Conservation (phyloP, 53 echinoderm and acorn worm genomes). For the Crossaster papposus region DNA sequence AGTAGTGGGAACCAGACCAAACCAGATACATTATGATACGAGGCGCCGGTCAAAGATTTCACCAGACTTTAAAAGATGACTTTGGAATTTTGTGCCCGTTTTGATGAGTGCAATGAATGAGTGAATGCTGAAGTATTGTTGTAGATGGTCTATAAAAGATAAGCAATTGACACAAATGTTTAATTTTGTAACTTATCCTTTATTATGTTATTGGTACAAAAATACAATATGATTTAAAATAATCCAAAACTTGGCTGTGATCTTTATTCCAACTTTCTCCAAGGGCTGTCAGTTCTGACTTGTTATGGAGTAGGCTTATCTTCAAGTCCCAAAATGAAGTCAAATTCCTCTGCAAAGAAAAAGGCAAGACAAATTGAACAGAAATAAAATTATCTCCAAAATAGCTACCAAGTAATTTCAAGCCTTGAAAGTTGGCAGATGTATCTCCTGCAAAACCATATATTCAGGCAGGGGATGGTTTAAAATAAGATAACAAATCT, state of each 20-base stretch:
- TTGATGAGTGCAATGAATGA: not conserved
- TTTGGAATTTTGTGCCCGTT: no score
- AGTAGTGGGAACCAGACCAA: conserved; percentile 80
- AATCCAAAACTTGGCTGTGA: not conserved
- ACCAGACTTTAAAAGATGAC: not conserved
- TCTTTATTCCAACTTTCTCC: no score
- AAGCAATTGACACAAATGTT: not conserved
- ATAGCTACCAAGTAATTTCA: not conserved
- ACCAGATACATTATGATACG: conserved; percentile 66
- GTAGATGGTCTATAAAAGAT: not conserved
- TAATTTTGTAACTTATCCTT: not conserved
- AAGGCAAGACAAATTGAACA: not conserved
- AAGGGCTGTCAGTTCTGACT: not conserved
- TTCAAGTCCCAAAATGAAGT: conserved; percentile 67
- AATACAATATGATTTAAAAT: not conserved
- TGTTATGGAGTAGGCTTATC: conserved; percentile 11
- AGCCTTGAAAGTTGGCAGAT: not conserved
- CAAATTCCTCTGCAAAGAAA: conserved; percentile 62
- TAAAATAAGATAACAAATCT: not conserved
- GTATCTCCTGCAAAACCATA: not conserved
- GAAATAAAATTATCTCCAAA: not conserved
- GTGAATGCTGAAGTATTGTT: not conserved
- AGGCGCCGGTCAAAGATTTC: not conserved
- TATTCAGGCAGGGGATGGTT: not conserved
- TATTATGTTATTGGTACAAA: not conserved